These are phyloP conservation scores for Leptodirus hochenwartii DNA, from an alignment of 2,888 invertebrate species.

Conservation along the genomic window DNA sequence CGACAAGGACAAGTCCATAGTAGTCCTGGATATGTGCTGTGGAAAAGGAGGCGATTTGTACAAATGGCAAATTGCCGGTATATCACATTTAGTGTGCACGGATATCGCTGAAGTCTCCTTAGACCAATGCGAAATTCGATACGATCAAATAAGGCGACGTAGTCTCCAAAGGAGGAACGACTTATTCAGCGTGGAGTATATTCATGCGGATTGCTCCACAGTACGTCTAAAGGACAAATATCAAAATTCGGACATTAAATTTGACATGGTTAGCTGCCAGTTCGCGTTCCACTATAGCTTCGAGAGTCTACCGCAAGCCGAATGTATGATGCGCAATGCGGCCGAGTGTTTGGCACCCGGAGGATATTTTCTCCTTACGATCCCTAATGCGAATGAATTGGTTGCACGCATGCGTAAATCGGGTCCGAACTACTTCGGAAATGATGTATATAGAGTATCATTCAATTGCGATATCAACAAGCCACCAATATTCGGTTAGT, in stretches of 20 bases:
- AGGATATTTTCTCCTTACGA: conserved; percentile 93
- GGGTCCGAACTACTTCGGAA: conserved; percentile 46
- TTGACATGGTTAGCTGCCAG: conserved; percentile 91
- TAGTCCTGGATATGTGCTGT: conserved; percentile 86
- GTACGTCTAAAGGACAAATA: conserved; percentile 58
- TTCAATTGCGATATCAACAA: conserved; percentile 46
- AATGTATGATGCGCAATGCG: conserved; percentile 83
- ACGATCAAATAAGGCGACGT: conserved; percentile 42
- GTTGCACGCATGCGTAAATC: conserved; percentile 50
- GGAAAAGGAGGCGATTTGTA: conserved; percentile 96
- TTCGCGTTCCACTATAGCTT: conserved; percentile 98
- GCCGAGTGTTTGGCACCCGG: conserved; percentile 76
- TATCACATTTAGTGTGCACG: conserved; percentile 70
- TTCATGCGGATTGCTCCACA: conserved; percentile 84
- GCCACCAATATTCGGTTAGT: conserved; percentile 75
- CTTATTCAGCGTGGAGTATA: conserved; percentile 72
- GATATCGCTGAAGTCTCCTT: conserved; percentile 90
- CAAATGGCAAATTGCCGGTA: conserved; percentile 82
- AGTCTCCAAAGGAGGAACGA: conserved; percentile 20
- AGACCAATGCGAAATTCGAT: conserved; percentile 74
- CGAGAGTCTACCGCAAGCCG: conserved; percentile 73
- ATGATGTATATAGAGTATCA: conserved; percentile 58
- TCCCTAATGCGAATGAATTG: conserved; percentile 86
- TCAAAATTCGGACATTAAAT: conserved; percentile 53
- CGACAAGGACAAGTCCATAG: conserved; percentile 45